Base-by-base conservation (phyloP, 2,888 invertebrate genomes). In the Nowickia ferox region DNA sequence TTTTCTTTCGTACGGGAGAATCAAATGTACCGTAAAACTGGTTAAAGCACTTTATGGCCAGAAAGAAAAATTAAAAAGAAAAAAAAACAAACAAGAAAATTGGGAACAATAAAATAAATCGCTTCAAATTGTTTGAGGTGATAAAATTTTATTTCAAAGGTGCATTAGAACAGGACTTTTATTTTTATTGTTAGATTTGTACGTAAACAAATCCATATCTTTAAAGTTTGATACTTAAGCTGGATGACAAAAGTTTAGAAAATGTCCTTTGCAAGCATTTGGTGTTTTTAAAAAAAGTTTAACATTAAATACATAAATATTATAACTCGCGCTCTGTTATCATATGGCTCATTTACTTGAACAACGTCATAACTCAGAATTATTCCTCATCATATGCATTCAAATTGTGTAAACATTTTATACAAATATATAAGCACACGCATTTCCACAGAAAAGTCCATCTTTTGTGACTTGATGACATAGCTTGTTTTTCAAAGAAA, bases 1-100 rank as follows among this genome's bases (percentile, higher is more conserved):
- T 76, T 59, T 71, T 51, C 48, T 74, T 85, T 77, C 55, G 77
- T 81, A 51, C 66, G 65, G 19, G 68, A 61, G 51, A 72, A 30
- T 48, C 11, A 55, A 69, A 46, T 17, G 11, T 42, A 48, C 15
- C 44, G 11, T 19, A 22, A 40, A 78, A 69, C 22, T 9, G 30
- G 38, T 9, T 48, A 71, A 48, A 59, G 53, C 51, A 71, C 22
- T 65, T 65, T 48, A 22, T 46, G 59, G 42, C n/a, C 30, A 42
- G 2, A 63, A 63, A n/a, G 9, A 13, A 40, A 40, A 9, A 5
- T 40, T 8, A 61, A 38, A 13, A 46, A 9, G 8, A n/a, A 2
- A n/a, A 38, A 11, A 74, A 51, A 22, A 11, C 9, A 17, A 53
- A 38, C 11, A 38, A 17, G 38, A 38, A 76, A 77, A 76, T 15